Conservation (phyloP, 2,797 vertebrate species). For the Sandelia bainsii region DNA sequence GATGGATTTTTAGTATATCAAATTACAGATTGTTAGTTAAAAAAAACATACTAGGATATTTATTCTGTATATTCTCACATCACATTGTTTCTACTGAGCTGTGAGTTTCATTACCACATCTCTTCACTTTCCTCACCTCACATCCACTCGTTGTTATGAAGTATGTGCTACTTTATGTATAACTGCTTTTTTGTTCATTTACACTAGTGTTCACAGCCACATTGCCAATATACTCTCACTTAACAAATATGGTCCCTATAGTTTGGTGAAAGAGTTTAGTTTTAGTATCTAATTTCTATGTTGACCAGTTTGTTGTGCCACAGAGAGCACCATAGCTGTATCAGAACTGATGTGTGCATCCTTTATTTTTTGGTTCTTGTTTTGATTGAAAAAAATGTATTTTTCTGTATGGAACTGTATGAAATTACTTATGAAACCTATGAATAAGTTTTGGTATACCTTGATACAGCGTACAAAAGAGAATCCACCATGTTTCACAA, state of each 20-base stretch:
- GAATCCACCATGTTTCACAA: conserved; percentile 72
- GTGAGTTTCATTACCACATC: conserved; percentile 29
- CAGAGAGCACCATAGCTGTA: conserved; percentile 39
- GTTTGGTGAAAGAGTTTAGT: conserved; percentile 34
- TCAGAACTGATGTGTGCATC: conserved; percentile 17
- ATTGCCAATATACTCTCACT: conserved; percentile 20
- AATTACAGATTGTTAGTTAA: conserved; percentile 16
- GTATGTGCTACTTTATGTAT: conserved; percentile 16
- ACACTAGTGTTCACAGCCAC: conserved; percentile 49
- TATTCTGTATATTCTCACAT: conserved; percentile 43
- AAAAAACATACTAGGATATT: conserved; percentile 24
- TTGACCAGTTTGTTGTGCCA: conserved; percentile 29
- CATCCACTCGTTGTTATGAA: conserved; percentile 17
- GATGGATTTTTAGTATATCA: conserved; percentile 11
- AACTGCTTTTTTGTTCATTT: conserved; percentile 14
- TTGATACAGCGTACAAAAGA: conserved; percentile 43
- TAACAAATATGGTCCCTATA: conserved; percentile 4
- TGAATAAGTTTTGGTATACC: conserved; percentile 31
- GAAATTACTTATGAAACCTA: too few relatives aligned
- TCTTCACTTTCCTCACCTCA: conserved; percentile 28
- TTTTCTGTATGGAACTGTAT: conserved; percentile 39
- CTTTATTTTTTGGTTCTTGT: conserved; percentile 14
- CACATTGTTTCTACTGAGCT: conserved; percentile 45
- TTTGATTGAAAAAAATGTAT: conserved; percentile 42
- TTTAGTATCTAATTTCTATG: conserved; percentile 36